Conservation (phyloP, 2,113 vertebrate genomes). For the Ranitomeya variabilis region DNA sequence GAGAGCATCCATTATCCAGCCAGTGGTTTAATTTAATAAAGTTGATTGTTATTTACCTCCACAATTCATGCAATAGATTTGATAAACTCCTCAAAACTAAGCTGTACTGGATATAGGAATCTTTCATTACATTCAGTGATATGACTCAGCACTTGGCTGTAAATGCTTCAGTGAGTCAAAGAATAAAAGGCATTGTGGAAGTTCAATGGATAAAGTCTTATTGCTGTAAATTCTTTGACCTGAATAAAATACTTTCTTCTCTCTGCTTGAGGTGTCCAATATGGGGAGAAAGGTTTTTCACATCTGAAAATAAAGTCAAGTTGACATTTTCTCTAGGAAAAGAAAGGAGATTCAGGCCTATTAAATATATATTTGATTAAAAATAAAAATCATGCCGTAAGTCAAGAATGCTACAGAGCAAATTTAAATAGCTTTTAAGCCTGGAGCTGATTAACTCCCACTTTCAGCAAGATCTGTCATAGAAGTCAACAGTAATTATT, state of each 20-base stretch:
- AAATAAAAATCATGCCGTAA: slow-evolving; percentile 49
- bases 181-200: slow-evolving; percentile 52
- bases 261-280: slow-evolving; percentile 51
- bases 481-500: slow-evolving; percentile 57
- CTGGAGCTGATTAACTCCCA: slow-evolving; percentile 51
- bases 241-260: slow-evolving; percentile 51
- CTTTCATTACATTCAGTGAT: slow-evolving; percentile 38
- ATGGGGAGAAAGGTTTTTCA: slow-evolving; percentile 37
- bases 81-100: slow-evolving; percentile 40
- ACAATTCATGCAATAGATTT: slow-evolving; percentile 12
- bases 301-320: slow-evolving; percentile 50
- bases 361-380: slow-evolving; percentile 54
- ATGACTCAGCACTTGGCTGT: slow-evolving; percentile 52
- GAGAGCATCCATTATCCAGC: slow-evolving; percentile 27
- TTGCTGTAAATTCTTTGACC: slow-evolving; percentile 56
- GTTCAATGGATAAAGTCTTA: slow-evolving; percentile 54
- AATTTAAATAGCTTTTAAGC: slow-evolving; percentile 50
- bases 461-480: slow-evolving; percentile 50
- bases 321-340: slow-evolving; percentile 54
- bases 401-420: slow-evolving; percentile 51
- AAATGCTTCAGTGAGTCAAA: slow-evolving; percentile 52
- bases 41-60: slow-evolving; percentile 25
- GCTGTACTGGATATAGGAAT: slow-evolving; percentile 28
- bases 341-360: slow-evolving; percentile 53
- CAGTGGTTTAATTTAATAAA: slow-evolving; percentile 37